Evolutionary conservation across 1,140 invertebrate species (phyloP), one percentile per base, ranked within the genome.

Genomic region (Hirudo medicinalis): DNA sequence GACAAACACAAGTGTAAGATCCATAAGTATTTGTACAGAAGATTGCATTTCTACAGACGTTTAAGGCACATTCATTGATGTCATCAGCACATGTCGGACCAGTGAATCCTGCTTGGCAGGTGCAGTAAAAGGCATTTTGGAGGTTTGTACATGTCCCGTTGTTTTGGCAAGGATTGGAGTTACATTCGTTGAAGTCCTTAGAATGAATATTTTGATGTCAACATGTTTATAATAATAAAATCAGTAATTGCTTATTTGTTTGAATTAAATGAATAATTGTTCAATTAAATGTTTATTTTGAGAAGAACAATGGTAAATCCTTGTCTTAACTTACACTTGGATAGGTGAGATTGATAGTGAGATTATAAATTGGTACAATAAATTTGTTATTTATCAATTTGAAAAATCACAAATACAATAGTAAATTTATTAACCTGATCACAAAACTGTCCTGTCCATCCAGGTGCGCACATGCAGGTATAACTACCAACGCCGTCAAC

Each of bases 131-230:
- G 49, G 49, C 67, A 32, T 74, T 71, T 57, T 94, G 85, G 73
- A 88, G 82, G 80, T 97, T 92, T 20, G 70, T 66, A 73, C 73
- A 76, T 15, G 89, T 89, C 6, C 90, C 92, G 20, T 88, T 90
- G 78, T 94, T 91, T 43, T 87, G 83, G 80, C 92, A 94, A 0
- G 91, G 91, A 73, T 84, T 81, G 0, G 89, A 90, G 8, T 82
- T 83, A 79, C 93, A 97, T 71, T 74, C 75, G 71, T 77, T 73
- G 63, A 72, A 71, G 49, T 74, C 72, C 54, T 71, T 54, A 20
- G 15, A 43, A 67, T 49, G 20, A 72, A 71, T 54, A 68, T 63
- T 17, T 49, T 17, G 6, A 9, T 49, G 43, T 36, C 32, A 36
- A 49, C 9, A 5, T 13, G 15, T 49, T 49, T 49, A 15, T 13